phyloP scores from a whole-genome alignment of 2,113 vertebrate genomes.

The Electrona antarctica region DNA sequence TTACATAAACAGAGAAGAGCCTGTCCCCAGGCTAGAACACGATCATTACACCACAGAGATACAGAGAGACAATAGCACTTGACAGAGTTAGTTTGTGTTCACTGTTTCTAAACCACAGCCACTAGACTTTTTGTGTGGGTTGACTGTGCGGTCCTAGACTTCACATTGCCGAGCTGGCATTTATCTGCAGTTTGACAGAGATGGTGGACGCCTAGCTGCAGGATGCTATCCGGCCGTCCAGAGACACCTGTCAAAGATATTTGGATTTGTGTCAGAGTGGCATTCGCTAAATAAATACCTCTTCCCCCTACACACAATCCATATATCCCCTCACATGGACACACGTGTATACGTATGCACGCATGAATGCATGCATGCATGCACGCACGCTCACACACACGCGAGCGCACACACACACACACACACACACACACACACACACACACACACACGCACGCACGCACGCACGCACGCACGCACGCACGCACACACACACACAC shows the following conservation, averaged over 20 bases:
- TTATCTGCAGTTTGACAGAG: conserved; percentile 36
- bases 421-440: conserved; percentile 7
- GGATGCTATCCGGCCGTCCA: too few relatives aligned
- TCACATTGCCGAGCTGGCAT: conserved; percentile 34
- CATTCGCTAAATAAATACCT: too few relatives aligned
- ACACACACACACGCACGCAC: background rate
- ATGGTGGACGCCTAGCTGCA: too few relatives aligned
- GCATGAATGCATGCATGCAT: background rate
- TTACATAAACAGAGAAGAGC: conserved; percentile 56
- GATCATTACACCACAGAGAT: conserved; percentile 35
- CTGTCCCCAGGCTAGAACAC: conserved; percentile 44
- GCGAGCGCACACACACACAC: conserved; percentile 14
- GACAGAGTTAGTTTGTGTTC: conserved; percentile 61
- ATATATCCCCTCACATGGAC: too few relatives aligned
- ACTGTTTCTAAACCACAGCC: conserved; percentile 43
- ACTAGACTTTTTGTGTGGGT: conserved; percentile 34
- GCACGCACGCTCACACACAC: conserved; percentile 12
- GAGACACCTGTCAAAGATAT: too few relatives aligned
- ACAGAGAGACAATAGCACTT: conserved; percentile 38
- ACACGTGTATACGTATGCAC: too few relatives aligned
- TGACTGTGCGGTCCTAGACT: conserved; percentile 47
- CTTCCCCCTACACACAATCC: too few relatives aligned
- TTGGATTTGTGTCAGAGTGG: too few relatives aligned
- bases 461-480: too few relatives aligned
- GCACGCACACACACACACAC: too few relatives aligned